Conservation (phyloP, 1,140 invertebrate genomes). For the Pectinophora gossypiella region DNA sequence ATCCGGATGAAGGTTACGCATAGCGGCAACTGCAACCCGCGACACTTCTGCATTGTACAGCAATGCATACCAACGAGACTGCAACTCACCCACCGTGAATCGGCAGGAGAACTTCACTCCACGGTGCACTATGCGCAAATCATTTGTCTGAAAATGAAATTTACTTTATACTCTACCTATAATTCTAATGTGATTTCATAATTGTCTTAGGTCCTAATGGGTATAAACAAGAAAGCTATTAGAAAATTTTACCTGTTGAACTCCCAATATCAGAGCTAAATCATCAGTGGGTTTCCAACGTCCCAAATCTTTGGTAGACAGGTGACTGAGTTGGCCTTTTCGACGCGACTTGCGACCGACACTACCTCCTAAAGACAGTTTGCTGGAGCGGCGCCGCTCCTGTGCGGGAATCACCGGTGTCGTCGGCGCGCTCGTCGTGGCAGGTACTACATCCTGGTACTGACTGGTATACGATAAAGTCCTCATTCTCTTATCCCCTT, state of each 20-base stretch:
- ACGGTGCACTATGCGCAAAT: conserved; percentile 89
- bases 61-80: conserved; percentile 96
- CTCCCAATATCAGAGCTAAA: conserved; percentile 92
- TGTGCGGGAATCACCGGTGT: conserved; percentile 48
- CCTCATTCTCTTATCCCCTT: conserved; percentile 68
- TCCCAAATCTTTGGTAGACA: conserved; percentile 90
- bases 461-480: conserved; percentile 77
- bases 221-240: background rate
- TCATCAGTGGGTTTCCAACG: conserved; percentile 99
- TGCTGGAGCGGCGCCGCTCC: conserved; percentile 44
- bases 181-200: no score
- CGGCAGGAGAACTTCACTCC: conserved; percentile 97
- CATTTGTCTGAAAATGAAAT: conserved; percentile 83
- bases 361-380: conserved; percentile 51
- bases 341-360: conserved; percentile 72
- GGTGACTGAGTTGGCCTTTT: conserved; percentile 78
- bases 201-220: background rate
- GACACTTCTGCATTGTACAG: conserved; percentile 94
- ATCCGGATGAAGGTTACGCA: conserved; percentile 95
- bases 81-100: conserved; percentile 95
- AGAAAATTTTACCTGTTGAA: conserved; percentile 90
- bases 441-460: conserved; percentile 69
- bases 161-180: no score
- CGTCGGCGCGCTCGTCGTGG: conserved; percentile 61
- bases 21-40: conserved; percentile 91